Conservation (phyloP, 2,113 vertebrate species). For the Theropithecus gelada region DNA sequence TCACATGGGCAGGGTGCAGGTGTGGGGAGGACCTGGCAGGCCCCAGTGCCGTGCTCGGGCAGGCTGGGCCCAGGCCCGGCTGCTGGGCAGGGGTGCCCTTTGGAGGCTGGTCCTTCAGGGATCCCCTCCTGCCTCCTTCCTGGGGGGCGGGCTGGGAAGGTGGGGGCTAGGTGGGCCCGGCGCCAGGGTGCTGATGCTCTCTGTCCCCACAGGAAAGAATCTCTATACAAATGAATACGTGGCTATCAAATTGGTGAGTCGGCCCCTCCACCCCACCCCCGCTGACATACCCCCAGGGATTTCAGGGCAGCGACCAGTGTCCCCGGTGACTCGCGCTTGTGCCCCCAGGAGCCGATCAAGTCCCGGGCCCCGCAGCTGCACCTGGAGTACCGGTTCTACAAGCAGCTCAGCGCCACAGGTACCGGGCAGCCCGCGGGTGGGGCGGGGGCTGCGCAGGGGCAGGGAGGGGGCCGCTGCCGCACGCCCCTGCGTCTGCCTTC, state of each 20-base stretch:
- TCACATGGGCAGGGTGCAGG: background rate
- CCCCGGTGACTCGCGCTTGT: background rate
- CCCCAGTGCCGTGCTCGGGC: too few relatives aligned
- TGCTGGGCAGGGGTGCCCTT: too few relatives aligned
- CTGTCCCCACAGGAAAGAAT: slow-evolving; percentile 88
- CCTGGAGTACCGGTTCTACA: slow-evolving; percentile 99
- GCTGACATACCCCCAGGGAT: rapidly evolving
- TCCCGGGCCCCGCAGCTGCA: slow-evolving; percentile 97
- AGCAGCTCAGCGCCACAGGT: slow-evolving; percentile 98
- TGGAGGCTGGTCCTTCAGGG: too few relatives aligned
- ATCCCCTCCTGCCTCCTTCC: background rate
- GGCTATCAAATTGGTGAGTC: slow-evolving; percentile 96
- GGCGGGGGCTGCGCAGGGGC: rapidly evolving
- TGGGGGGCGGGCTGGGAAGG: background rate
- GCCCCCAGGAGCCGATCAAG: slow-evolving; percentile 95
- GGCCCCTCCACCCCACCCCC: rapidly evolving
- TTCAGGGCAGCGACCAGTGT: rapidly evolving
- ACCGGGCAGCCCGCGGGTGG: background rate
- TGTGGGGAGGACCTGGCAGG: too few relatives aligned
- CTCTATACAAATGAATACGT: slow-evolving; percentile 98
- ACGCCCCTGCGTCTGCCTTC: rapidly evolving
- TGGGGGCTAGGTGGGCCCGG: too few relatives aligned
- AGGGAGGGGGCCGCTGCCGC: rapidly evolving
- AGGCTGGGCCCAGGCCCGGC: too few relatives aligned
- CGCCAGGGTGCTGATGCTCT: rapidly evolving